Conservation (phyloP, 2,797 vertebrate species). For the Amblyopsis hoosieri region DNA sequence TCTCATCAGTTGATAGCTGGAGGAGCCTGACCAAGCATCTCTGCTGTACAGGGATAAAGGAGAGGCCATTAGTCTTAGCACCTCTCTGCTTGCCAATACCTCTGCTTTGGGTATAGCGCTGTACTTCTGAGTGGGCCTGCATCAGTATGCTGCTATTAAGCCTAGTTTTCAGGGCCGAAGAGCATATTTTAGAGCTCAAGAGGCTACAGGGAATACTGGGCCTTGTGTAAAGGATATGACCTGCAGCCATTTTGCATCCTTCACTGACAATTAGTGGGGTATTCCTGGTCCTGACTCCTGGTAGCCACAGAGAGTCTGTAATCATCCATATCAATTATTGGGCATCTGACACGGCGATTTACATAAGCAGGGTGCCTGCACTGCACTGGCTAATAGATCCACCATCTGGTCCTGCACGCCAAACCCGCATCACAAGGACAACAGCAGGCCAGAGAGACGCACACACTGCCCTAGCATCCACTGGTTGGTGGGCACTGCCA, state of each 20-base stretch:
- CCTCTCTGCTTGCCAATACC: conserved; percentile 8
- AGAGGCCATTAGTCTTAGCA: conserved; percentile 14
- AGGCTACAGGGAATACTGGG: conserved; percentile 13
- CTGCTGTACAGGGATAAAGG: conserved; percentile 2
- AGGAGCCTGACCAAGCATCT: conserved; percentile 14
- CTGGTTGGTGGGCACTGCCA: too few species aligned
- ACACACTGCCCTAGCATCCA: not conserved
- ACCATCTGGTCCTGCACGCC: conserved; percentile 60
- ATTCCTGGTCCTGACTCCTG: conserved; percentile 38
- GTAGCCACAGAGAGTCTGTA: conserved; percentile 36
- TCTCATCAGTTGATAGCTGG: conserved; percentile 2
- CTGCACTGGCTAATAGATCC: conserved; percentile 49
- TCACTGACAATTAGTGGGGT: conserved; percentile 57
- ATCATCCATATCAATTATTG: conserved; percentile 72
- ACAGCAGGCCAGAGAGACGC: conserved; percentile 14
- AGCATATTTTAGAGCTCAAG: conserved; percentile 24
- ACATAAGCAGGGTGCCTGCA: conserved; percentile 47
- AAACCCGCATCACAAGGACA: conserved; percentile 31
- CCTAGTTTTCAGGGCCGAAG: conserved; percentile 15
- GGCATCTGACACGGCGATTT: conserved; percentile 59
- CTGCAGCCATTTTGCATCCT: conserved; percentile 53
- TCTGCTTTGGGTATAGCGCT: conserved; percentile 10
- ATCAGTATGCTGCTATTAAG: conserved; percentile 32
- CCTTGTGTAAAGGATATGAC: conserved; percentile 31
- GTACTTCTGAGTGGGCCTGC: conserved; percentile 4